Evolutionary conservation across 2,888 invertebrate species (phyloP), one percentile per base, ranked within the genome.

Genomic region (Spodoptera picta): DNA sequence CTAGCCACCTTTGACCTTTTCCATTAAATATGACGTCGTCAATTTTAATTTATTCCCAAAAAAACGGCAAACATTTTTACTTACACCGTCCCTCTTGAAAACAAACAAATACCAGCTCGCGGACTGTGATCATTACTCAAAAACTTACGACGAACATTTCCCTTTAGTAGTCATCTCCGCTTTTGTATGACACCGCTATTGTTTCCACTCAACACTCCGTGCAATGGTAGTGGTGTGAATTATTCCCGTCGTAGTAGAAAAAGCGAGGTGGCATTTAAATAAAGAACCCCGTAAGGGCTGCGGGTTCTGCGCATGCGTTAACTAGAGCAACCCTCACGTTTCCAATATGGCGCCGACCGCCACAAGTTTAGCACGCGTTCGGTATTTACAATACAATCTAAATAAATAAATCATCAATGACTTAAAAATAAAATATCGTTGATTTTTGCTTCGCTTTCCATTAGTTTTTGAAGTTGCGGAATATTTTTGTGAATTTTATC

Each of bases 281-380:
- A 83, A 80, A 83, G 84, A 85, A 84, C 87, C 85, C 87, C 77
- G 73, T 69, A 65, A 82, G 82, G 85, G 84, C 83, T 85, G 84
- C 51, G 84, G 83, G 80, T 83, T 85, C 45, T 55, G 87, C 94
- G 93, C 94, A 92, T 92, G 94, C 93, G 93, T 85, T 71, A 82
- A 81, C 63, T 66, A 51, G 75, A 82, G 74, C 87, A 84, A 85
- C 92, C 92, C 92, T 83, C 86, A 82, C 82, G 80, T 89, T 79
- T 89, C 87, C 93, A 94, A 94, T 93, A 94, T 94, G 94, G 94
- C 94, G 93, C 69, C 88, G 87, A 79, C 85, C 92, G 93, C 92
- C 93, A 91, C 86, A 85, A 89, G 86, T 85, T 81, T 81, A 89
- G 86, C 93, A 93, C 94, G 93, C 92, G 89, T 85, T 81, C 75